Evolutionary conservation across 1,140 invertebrate species (phyloP).

Genomic region (Halictus rubicundus): DNA sequence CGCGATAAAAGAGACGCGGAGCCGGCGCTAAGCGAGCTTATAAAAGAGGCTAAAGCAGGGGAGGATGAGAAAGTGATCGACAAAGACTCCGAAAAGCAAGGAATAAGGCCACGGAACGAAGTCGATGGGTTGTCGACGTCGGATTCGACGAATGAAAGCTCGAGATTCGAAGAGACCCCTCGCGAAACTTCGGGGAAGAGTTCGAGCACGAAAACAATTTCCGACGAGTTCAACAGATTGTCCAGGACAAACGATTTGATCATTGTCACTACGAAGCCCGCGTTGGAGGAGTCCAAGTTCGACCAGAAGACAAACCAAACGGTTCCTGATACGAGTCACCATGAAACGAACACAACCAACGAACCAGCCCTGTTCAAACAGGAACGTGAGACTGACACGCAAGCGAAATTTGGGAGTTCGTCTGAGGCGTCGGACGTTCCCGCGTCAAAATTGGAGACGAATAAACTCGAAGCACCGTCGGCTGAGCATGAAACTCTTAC

Average conservation of each 20-base stretch:
- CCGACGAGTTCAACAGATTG: constrained; percentile 35
- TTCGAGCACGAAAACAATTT: constrained; percentile 44
- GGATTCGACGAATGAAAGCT: constrained; percentile 17
- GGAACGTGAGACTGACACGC: neutral
- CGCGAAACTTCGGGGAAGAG: constrained; percentile 47
- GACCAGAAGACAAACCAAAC: constrained; percentile 28
- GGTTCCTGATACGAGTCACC: no score
- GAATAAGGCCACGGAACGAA: constrained; percentile 14
- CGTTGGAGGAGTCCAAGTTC: constrained; percentile 23
- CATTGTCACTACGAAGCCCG: constrained; percentile 30
- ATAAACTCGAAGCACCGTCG: neutral
- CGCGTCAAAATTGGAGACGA: neutral
- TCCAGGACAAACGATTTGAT: constrained; percentile 44
- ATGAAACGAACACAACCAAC: neutral
- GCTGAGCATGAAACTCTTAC: neutral
- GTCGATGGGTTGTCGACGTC: constrained; percentile 15
- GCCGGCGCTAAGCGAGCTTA: neutral
- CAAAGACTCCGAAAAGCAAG: neutral
- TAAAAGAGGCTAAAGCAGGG: neutral
- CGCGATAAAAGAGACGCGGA: neutral
- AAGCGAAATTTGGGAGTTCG: no score
- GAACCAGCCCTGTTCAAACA: neutral
- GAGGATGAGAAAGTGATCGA: constrained; percentile 7
- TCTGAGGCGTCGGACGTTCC: neutral
- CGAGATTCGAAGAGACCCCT: constrained; percentile 26